Evolutionary conservation across 1,140 invertebrate species (phyloP), one percentile per base, ranked within the genome.

Genomic region (Pollicipes pollicipes): DNA sequence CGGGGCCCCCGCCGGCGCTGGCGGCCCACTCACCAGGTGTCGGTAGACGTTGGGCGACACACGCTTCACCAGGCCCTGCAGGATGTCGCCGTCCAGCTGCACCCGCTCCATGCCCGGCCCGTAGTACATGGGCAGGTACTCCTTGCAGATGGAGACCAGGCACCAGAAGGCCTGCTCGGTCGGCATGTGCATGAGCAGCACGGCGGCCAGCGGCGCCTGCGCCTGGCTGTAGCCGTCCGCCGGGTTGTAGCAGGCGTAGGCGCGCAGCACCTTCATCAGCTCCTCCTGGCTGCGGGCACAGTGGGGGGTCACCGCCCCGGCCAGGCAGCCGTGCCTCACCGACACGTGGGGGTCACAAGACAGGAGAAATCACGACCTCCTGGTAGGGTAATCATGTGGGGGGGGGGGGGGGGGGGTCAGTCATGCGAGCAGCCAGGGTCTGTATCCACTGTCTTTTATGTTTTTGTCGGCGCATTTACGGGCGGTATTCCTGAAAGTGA

Each of bases 131-230:
- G 84, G 88, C 76, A 93, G 80, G 80, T 95, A 95, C 78, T 91
- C 93, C 79, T 97, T 93, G 82, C 93, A 97, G 76, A 98, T 91
- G 73, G 90, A 89, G 29, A 97, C 91, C 72, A 98, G 87, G 78
- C 93, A 95, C 93, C 95, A 98, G 80, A 98, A 98, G 10, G 95
- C 95, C 79, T 95, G 89, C 77, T 96, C 92, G 0, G 93, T 88
- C 29, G 95, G 95, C 93, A 98, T 94, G 78, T 97, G 94, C 94
- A 98, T 97, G 64, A 98, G 82, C 24, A 98, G 84, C 77, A 97
- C 93, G 6, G 95, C 93, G 0, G 95, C 95, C 35, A 98, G 90
- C 26, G 95, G 95, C 69, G 93, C 95, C 82, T 97, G 94, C 30
- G 93, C 95, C 83, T 98, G 96, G 79, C 94, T 97, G 81, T 98